These are phyloP conservation scores for Cephalotes varians DNA, from an alignment of 2,888 invertebrate genomes.

Conservation along the genomic window DNA sequence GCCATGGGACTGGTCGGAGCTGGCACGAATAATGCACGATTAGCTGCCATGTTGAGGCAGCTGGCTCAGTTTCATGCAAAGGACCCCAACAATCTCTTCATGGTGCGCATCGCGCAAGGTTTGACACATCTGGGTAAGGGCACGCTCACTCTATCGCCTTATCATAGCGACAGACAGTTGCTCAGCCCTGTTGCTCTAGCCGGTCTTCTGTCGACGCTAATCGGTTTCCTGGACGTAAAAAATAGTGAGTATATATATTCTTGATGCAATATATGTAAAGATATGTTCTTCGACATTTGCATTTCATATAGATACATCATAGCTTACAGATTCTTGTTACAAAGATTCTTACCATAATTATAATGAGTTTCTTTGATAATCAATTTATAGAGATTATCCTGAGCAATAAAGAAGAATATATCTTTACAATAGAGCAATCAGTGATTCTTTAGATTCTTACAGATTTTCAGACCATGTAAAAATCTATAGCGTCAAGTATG, in stretches of 20 bases:
- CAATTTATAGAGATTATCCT: neutral
- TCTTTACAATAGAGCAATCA: neutral
- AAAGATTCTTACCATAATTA: neutral
- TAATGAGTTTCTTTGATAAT: neutral
- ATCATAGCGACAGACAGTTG: constrained; percentile 98
- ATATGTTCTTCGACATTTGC: neutral
- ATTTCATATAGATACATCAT: neutral
- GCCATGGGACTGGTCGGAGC: constrained; percentile 99
- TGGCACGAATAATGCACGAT: constrained; percentile 94
- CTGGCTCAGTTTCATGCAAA: constrained; percentile 99
- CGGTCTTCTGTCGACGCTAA: constrained; percentile 96
- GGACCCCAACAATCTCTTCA: constrained; percentile 98
- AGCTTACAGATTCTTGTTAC: neutral
- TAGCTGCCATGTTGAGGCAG: constrained; percentile 99
- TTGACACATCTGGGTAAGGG: constrained; percentile 99
- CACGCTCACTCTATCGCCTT: constrained; percentile 97
- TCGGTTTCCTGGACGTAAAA: constrained; percentile 98
- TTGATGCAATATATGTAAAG: neutral
- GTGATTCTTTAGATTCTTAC: neutral
- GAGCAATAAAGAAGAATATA: neutral
- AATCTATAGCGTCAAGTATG: neutral
- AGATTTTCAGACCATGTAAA: neutral
- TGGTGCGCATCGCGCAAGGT: constrained; percentile 99
- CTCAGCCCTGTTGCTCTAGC: constrained; percentile 98
- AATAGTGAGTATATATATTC: constrained; percentile 90